A percentile compares a stretch with the other conserved stretches of the same genome.
Conservation (phyloP, 1,140 invertebrate genomes). For the Drosophila sucinea region DNA sequence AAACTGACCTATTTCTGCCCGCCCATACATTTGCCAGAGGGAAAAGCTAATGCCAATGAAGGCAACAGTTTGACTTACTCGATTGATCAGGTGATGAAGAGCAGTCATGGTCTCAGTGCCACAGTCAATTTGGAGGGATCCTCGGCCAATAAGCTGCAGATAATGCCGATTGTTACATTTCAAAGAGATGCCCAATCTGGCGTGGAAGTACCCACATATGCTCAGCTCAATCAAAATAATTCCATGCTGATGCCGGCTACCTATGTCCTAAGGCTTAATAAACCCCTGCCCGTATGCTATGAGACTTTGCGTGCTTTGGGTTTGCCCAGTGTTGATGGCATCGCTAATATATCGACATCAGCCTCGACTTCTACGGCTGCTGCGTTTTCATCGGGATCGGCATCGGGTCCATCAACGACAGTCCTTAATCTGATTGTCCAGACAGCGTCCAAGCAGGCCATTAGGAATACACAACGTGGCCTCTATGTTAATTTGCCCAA, state of each 20-base stretch:
- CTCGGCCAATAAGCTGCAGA: slow-evolving; percentile 93
- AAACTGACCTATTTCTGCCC: slow-evolving; percentile 95
- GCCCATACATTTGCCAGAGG: slow-evolving; percentile 53
- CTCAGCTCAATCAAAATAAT: slow-evolving; percentile 91
- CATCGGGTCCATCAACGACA: slow-evolving; percentile 39
- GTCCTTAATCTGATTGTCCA: slow-evolving; percentile 72
- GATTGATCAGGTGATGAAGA: slow-evolving; percentile 66
- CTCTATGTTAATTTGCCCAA: slow-evolving; percentile 92
- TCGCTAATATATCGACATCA: background rate
- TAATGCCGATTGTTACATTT: slow-evolving; percentile 90
- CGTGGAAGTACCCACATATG: slow-evolving; percentile 90
- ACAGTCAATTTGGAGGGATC: slow-evolving; percentile 96
- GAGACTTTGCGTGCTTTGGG: slow-evolving; percentile 49
- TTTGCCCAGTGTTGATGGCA: slow-evolving; percentile 36
- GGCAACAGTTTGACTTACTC: slow-evolving; percentile 47
- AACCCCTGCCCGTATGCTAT: slow-evolving; percentile 90
- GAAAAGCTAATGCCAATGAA: slow-evolving; percentile 11
- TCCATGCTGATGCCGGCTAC: slow-evolving; percentile 94
- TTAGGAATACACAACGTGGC: slow-evolving; percentile 66
- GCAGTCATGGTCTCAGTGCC: slow-evolving; percentile 89
- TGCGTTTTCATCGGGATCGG: background rate
- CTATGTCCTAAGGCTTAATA: slow-evolving; percentile 93
- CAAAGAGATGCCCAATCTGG: slow-evolving; percentile 89
- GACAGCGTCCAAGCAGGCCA: slow-evolving; percentile 60
- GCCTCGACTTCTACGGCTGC: background rate